Conservation (phyloP, 2,797 vertebrate species). For the Lophotriccus pileatus region DNA sequence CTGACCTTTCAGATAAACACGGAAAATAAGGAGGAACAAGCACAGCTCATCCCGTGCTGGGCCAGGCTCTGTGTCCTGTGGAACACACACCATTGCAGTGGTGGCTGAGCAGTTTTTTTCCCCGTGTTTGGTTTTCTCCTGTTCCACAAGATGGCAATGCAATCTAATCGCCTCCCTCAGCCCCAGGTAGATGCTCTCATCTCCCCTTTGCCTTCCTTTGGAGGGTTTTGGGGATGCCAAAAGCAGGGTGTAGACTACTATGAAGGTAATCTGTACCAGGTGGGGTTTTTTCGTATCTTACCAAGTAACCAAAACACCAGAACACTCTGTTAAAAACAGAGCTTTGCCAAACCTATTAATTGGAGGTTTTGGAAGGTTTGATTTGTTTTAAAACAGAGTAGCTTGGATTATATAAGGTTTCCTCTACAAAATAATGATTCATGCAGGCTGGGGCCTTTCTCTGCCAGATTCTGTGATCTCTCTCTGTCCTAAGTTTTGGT, state of each 20-base stretch:
- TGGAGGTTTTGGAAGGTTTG: not conserved
- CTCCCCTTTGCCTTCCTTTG: not conserved
- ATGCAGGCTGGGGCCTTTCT: not conserved
- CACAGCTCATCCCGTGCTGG: fast-evolving
- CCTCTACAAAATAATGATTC: conserved; percentile 38
- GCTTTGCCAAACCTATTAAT: not conserved
- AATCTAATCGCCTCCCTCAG: not conserved
- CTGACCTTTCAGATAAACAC: not conserved
- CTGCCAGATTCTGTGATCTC: not conserved
- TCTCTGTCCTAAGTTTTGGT: not conserved
- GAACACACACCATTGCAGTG: fast-evolving
- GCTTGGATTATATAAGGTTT: not conserved
- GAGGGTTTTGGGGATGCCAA: not conserved
- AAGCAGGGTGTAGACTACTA: fast-evolving
- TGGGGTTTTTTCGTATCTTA: not conserved
- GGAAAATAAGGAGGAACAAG: not conserved
- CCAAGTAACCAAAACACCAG: not conserved
- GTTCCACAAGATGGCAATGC: conserved; percentile 70
- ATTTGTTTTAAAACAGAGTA: not conserved
- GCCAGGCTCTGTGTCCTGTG: not conserved
- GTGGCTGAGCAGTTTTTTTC: not conserved
- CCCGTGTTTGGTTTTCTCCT: not conserved
- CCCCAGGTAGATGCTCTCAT: not conserved
- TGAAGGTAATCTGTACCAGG: not conserved
- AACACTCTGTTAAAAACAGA: not conserved